Percentiles rank a stretch among this genome's conserved stretches.
Conservation (phyloP, 2,113 vertebrate species). For the Megaceryle maxima region DNA sequence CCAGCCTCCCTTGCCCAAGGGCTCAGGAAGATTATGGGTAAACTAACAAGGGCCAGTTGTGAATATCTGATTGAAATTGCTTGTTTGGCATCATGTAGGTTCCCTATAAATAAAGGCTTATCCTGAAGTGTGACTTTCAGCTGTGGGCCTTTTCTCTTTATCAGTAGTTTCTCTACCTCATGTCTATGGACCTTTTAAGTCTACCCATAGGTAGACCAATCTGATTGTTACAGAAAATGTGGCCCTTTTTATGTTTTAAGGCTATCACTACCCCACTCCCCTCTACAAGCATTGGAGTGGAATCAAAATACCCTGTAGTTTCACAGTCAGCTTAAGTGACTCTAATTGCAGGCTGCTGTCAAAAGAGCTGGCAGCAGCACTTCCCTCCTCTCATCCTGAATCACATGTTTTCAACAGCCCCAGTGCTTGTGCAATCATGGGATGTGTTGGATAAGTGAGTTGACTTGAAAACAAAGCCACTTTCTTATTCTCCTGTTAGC, state of each 20-base stretch:
- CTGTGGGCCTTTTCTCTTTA: background rate
- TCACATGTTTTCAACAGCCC: fast-evolving
- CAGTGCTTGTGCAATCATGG: background rate
- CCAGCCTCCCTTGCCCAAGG: background rate
- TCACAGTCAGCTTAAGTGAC: background rate
- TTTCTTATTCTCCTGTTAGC: background rate
- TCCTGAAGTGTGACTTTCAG: background rate
- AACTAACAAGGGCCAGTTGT: background rate
- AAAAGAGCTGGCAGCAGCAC: background rate
- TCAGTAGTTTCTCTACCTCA: background rate
- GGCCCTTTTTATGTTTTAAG: background rate
- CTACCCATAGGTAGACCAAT: background rate
- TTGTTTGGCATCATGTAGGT: background rate
- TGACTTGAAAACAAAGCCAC: background rate
- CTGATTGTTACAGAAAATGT: background rate
- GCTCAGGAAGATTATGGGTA: background rate
- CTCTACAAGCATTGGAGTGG: background rate
- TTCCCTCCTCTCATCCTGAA: background rate
- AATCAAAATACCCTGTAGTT: background rate
- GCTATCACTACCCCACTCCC: background rate
- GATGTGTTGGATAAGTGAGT: background rate
- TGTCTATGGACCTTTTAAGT: background rate
- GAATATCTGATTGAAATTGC: background rate
- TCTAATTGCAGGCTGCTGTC: background rate
- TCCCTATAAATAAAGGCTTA: background rate